Conservation (phyloP, 2,888 invertebrate genomes). For the Platycheirus albimanus region DNA sequence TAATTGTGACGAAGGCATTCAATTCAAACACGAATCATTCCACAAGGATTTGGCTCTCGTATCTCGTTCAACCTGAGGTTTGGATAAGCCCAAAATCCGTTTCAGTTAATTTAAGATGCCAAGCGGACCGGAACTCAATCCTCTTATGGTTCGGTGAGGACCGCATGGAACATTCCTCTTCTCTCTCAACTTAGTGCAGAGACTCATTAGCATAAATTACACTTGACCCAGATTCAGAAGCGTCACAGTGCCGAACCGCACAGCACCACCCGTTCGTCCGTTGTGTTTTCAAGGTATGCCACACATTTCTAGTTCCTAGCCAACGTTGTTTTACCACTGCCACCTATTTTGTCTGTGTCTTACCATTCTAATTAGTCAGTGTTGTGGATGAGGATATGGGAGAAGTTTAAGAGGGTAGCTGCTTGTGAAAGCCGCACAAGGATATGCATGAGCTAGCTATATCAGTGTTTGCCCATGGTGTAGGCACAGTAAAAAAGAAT, state of each 20-base stretch:
- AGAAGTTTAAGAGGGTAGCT: background rate
- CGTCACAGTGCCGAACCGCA: too few relatives aligned
- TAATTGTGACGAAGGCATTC: constrained; percentile 43
- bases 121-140: constrained; percentile 52
- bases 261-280: background rate
- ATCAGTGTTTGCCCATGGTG: background rate
- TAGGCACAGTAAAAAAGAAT: background rate
- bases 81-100: constrained; percentile 28
- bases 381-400: constrained; percentile 1
- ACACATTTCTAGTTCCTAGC: constrained; percentile 19
- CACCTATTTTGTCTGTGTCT: constrained; percentile 63
- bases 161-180: constrained; percentile 9
- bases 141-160: constrained; percentile 24
- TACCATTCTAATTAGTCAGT: constrained; percentile 61
- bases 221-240: constrained; percentile 63
- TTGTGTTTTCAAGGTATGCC: constrained; percentile 42
- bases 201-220: constrained; percentile 73
- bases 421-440: constrained; percentile 21
- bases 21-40: constrained; percentile 16
- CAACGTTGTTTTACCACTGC: constrained; percentile 18
- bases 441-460: constrained; percentile 9
- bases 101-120: constrained; percentile 57
- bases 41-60: background rate
- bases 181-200: constrained; percentile 34
- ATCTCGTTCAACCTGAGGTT: background rate